Percentiles rank a stretch among this genome's conserved stretches.
These are phyloP conservation scores for Chloroceryle inda DNA, from an alignment of 2,797 vertebrate genomes.

Conservation along the genomic window DNA sequence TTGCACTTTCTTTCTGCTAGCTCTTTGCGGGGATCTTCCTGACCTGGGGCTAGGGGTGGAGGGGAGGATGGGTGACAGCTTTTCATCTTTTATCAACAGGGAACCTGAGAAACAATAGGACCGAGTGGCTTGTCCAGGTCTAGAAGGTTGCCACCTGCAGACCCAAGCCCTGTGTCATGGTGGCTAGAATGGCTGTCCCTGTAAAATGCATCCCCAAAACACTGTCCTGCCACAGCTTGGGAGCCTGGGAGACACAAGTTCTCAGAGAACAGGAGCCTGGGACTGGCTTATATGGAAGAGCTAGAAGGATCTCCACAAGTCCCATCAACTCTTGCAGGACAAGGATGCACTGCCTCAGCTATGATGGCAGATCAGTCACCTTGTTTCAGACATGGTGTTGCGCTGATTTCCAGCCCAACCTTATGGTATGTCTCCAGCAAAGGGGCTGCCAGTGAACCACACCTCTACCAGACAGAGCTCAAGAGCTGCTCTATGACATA, in stretches of 20 bases:
- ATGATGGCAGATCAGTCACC: not conserved
- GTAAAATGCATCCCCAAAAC: not conserved
- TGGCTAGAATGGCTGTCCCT: not conserved
- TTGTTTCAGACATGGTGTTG: not conserved
- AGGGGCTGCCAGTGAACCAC: not conserved
- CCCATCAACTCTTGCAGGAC: rapidly evolving
- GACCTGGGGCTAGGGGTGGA: not conserved
- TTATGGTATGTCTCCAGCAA: not conserved
- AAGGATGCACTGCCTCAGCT: not conserved
- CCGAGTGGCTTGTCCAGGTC: not conserved
- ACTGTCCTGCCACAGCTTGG: not conserved
- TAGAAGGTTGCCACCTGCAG: not conserved
- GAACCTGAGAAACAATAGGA: not conserved
- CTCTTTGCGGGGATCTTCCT: not conserved
- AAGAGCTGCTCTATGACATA: not conserved
- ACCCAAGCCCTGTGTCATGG: not conserved
- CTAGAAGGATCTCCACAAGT: not conserved
- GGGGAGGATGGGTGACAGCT: not conserved
- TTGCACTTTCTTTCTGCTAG: not conserved
- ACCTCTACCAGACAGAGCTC: not conserved
- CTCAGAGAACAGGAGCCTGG: not conserved
- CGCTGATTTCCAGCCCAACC: not conserved
- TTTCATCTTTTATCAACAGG: not conserved
- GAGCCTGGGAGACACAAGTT: not conserved
- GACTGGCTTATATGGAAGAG: rapidly evolving